These are phyloP conservation scores for Porites divaricata DNA, from an alignment of 92 coral and sea anemone species.

Conservation along the genomic window DNA sequence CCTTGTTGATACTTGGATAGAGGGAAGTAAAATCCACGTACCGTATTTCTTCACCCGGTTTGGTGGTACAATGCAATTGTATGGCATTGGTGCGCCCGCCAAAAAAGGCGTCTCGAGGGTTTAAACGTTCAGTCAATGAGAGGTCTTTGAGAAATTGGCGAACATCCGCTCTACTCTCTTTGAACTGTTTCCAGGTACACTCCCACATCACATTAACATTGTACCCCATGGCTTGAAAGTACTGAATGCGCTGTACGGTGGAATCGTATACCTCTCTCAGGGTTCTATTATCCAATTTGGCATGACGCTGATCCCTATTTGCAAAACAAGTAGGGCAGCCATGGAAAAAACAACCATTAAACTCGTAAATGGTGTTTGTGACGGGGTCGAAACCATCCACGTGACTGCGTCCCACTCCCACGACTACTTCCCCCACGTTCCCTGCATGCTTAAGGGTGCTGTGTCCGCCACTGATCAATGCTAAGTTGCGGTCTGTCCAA, in stretches of 20 bases:
- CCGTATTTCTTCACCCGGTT: neutral
- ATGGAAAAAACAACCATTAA: neutral
- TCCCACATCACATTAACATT: neutral
- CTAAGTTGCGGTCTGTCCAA: neutral
- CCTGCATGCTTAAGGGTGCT: neutral
- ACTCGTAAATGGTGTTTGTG: too few species aligned
- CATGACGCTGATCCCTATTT: neutral
- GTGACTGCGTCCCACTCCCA: neutral
- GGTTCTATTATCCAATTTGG: neutral
- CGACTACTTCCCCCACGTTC: too few species aligned
- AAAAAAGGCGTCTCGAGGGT: neutral
- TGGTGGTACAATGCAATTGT: neutral
- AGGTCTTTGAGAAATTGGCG: neutral
- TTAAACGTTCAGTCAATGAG: neutral
- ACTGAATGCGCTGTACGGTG: neutral
- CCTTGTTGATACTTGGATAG: constrained; percentile 34
- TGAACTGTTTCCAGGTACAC: neutral
- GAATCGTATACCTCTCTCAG: neutral
- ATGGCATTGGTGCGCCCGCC: constrained; percentile 11
- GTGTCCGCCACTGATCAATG: neutral
- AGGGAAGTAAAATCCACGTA: constrained; percentile 25
- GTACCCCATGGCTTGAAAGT: neutral
- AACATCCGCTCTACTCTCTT: neutral
- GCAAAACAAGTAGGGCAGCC: neutral
- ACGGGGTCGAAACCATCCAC: neutral